A percentile compares a stretch with the other conserved stretches of the same genome.
phyloP scores from a whole-genome alignment of 2,113 vertebrate species.

The Anarhynchus alexandrinus region DNA sequence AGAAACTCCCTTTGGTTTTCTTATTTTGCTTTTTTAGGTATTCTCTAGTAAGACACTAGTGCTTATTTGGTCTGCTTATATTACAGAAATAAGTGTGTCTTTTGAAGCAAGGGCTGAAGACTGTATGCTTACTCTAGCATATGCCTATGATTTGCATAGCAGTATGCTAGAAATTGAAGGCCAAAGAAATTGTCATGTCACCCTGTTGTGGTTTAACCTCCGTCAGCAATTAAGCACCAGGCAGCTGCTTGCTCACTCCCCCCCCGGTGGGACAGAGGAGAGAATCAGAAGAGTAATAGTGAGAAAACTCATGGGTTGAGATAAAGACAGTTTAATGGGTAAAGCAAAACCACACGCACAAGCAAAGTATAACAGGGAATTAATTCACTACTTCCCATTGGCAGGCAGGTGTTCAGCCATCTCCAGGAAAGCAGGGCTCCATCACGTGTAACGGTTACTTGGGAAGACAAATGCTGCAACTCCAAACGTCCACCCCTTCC shows the following conservation, averaged over 20 bases:
- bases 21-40: not conserved
- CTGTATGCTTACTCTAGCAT: not conserved
- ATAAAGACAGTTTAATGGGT: not conserved
- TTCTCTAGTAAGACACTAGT: not conserved
- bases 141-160: not conserved
- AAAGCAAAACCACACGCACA: not conserved
- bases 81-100: not conserved
- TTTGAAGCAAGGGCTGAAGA: not conserved
- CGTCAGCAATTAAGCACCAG: not conserved
- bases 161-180: not conserved
- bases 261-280: not conserved
- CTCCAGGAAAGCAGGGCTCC: not conserved
- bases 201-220: not conserved
- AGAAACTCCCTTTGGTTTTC: not conserved
- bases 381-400: not conserved
- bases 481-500: not conserved
- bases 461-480: not conserved
- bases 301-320: not conserved
- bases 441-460: not conserved
- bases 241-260: not conserved
- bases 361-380: not conserved
- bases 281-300: not conserved
- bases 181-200: not conserved
- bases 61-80: not conserved
- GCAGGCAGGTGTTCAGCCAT: not conserved